Evolutionary conservation across 2,113 vertebrate species (phyloP).

Genomic region (Taxidea taxus): DNA sequence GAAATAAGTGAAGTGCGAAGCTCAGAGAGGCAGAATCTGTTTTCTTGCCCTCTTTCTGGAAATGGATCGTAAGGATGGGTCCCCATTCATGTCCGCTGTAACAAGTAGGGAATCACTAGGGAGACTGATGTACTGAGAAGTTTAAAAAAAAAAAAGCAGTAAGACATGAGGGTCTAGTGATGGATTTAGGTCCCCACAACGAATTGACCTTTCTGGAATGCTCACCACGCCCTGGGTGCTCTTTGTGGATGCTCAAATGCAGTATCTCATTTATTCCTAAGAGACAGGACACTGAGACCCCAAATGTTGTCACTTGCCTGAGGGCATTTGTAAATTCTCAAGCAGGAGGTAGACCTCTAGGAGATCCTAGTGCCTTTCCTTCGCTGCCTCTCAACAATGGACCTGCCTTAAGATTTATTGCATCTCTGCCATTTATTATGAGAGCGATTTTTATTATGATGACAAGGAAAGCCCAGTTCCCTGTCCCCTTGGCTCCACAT

Average conservation of each 20-base stretch:
- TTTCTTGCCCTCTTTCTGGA: neutral
- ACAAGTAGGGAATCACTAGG: neutral
- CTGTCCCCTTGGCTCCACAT: neutral
- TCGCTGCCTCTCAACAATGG: fast-evolving
- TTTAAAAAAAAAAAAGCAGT: neutral
- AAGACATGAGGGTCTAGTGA: neutral
- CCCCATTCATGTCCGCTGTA: too few relatives aligned
- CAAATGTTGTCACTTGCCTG: neutral
- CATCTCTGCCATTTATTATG: neutral
- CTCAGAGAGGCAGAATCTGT: neutral
- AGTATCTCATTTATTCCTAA: neutral
- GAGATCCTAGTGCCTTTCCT: neutral
- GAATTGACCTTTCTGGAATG: too few relatives aligned
- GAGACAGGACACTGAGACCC: neutral
- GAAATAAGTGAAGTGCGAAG: neutral
- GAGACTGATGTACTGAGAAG: neutral
- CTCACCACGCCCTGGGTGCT: neutral
- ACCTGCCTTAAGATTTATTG: neutral
- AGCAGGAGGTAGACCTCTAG: neutral
- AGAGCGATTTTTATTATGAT: neutral
- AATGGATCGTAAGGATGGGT: neutral
- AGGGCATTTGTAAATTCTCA: too few relatives aligned
- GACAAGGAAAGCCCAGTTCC: neutral
- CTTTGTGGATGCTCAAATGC: neutral
- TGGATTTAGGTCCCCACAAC: neutral